phyloP scores from a whole-genome alignment of 2,888 invertebrate genomes.

The Encarsia formosa region DNA sequence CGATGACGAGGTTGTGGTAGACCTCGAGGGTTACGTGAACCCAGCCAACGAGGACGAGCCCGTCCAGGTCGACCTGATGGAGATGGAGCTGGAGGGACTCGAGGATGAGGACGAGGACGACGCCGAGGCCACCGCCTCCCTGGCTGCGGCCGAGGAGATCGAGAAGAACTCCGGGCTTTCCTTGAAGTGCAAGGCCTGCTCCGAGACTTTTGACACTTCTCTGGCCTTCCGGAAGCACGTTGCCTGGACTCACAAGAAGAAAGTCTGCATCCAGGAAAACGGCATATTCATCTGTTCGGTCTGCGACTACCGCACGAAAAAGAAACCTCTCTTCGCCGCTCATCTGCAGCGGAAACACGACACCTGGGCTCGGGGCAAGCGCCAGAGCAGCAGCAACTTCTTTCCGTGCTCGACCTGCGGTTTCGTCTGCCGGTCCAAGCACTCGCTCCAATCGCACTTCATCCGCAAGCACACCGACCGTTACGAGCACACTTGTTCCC shows the following conservation, averaged over 20 bases:
- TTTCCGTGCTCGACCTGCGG: slow-evolving; percentile 47
- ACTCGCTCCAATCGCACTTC: slow-evolving; percentile 48
- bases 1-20: slow-evolving; percentile 7
- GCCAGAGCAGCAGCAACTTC: slow-evolving; percentile 26
- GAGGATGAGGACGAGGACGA: background rate
- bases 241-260: slow-evolving; percentile 47
- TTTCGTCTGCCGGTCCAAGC: slow-evolving; percentile 47
- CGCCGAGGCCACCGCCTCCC: background rate
- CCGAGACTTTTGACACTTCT: slow-evolving; percentile 41
- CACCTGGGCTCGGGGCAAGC: slow-evolving; percentile 39
- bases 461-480: slow-evolving; percentile 47
- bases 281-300: slow-evolving; percentile 45
- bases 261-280: slow-evolving; percentile 45
- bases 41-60: slow-evolving; percentile 1
- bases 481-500: slow-evolving; percentile 46
- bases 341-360: slow-evolving; percentile 47
- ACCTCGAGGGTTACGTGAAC: background rate
- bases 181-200: slow-evolving; percentile 44
- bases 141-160: slow-evolving; percentile 5
- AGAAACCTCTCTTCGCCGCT: slow-evolving; percentile 41
- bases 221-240: slow-evolving; percentile 46
- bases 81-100: background rate
- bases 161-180: background rate
- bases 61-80: slow-evolving; percentile 5
- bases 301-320: slow-evolving; percentile 44